Percentiles rank a stretch among this genome's conserved stretches.
Evolutionary conservation across 2,888 invertebrate genomes (phyloP).

Genomic region (Orchestes rusci): DNA sequence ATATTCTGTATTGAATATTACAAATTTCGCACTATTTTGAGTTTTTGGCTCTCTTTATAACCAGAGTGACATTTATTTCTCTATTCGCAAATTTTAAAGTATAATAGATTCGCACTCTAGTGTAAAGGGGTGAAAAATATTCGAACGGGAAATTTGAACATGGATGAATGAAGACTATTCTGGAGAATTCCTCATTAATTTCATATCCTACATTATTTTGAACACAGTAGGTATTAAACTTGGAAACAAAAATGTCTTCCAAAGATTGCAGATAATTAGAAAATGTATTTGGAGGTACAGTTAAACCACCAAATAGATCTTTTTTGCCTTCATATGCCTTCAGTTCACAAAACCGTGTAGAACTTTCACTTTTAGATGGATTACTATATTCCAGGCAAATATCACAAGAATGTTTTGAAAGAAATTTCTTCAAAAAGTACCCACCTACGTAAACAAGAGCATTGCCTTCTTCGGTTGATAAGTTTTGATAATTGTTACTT

Average conservation of each 20-base stretch:
- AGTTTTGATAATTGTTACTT: no score
- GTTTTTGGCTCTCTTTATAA: no score
- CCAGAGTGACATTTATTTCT: no score
- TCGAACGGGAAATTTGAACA: conserved; percentile 12
- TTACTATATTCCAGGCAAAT: conserved; percentile 8
- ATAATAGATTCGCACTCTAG: conserved; percentile 2
- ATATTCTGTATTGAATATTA: no score
- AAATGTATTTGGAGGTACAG: conserved; percentile 7
- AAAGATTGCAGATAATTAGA: background rate
- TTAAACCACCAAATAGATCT: conserved; percentile 3
- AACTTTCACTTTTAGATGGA: conserved; percentile 2
- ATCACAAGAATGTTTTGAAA: conserved; percentile 4
- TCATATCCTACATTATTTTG: conserved; percentile 1
- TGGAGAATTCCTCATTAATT: conserved; percentile 2
- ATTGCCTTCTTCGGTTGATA: conserved; percentile 7
- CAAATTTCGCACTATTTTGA: no score
- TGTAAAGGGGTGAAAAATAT: conserved; percentile 5
- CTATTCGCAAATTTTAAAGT: no score
- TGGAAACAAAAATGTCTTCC: conserved; percentile 5
- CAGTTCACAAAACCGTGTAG: conserved; percentile 8
- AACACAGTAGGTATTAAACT: conserved; percentile 3
- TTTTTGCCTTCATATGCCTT: conserved; percentile 3
- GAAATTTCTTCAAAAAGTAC: conserved; percentile 7
- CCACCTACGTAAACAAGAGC: conserved; percentile 8
- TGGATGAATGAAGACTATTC: conserved; percentile 10